A percentile compares a stretch with the other conserved stretches of the same genome.
Conservation (phyloP, 2,888 invertebrate species). For the Pelosia muscerda region DNA sequence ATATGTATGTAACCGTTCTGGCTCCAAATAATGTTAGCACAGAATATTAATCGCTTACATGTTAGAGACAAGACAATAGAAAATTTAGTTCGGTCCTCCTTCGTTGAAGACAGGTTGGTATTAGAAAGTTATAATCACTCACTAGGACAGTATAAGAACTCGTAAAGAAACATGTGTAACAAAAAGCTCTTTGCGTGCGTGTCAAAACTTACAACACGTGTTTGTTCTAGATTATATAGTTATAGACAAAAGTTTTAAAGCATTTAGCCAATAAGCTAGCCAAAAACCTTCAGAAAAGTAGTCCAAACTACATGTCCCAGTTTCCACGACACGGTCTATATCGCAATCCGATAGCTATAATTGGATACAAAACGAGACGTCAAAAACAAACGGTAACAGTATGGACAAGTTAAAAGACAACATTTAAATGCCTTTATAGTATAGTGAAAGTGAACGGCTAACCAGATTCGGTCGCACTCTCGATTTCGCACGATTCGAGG, state of each 20-base stretch:
- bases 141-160: neutral
- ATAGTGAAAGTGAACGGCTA: conserved; percentile 72
- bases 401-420: conserved; percentile 64
- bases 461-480: conserved; percentile 62
- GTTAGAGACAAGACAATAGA: neutral
- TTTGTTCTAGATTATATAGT: neutral
- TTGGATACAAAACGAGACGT: conserved; percentile 54
- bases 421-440: conserved; percentile 60
- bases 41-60: conserved; percentile 4
- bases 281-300: neutral
- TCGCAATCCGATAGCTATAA: conserved; percentile 29
- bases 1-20: neutral
- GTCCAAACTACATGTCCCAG: conserved; percentile 7
- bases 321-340: conserved; percentile 11
- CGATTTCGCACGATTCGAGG: conserved; percentile 73
- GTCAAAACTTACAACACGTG: neutral
- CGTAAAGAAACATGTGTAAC: neutral
- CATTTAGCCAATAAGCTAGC: neutral
- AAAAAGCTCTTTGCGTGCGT: neutral
- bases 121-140: conserved; percentile 2
- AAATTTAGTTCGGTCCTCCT: neutral
- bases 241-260: neutral
- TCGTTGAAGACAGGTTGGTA: neutral
- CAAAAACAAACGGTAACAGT: conserved; percentile 57
- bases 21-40: neutral